phyloP scores from a whole-genome alignment of 2,888 invertebrate genomes.

The Polia nebulosa region DNA sequence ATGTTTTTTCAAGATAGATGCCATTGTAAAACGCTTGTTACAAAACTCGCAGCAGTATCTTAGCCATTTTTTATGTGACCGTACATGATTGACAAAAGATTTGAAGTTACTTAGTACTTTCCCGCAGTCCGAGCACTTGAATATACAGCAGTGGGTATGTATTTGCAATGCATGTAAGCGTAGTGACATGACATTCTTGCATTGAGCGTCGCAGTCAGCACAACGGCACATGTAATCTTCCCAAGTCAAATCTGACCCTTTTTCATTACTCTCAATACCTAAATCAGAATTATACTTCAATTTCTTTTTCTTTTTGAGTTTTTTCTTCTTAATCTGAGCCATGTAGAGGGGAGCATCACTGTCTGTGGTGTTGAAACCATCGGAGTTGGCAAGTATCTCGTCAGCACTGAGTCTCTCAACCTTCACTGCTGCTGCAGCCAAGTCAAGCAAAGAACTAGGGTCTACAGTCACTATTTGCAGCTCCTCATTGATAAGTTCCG shows the following conservation, averaged over 20 bases:
- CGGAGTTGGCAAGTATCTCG: conserved; percentile 64
- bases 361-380: conserved; percentile 77
- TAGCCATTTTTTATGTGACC: conserved; percentile 80
- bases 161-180: conserved; percentile 85
- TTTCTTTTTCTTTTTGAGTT: conserved; percentile 64
- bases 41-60: conserved; percentile 85
- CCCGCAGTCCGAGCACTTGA: conserved; percentile 84
- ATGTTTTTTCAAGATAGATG: conserved; percentile 78
- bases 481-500: conserved; percentile 69
- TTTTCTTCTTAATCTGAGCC: conserved; percentile 67
- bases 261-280: not conserved
- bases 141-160: conserved; percentile 81
- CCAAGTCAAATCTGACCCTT: conserved; percentile 73
- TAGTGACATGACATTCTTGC: conserved; percentile 81
- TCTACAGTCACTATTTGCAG: conserved; percentile 70
- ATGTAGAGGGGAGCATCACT: conserved; percentile 80
- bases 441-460: conserved; percentile 68
- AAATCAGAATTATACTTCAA: conserved; percentile 41
- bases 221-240: conserved; percentile 84
- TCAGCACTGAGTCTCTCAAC: conserved; percentile 73
- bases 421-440: conserved; percentile 70
- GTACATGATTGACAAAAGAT: conserved; percentile 81
- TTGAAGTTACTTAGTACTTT: conserved; percentile 79
- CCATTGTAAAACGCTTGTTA: conserved; percentile 76
- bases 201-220: conserved; percentile 84